These are phyloP conservation scores for Podarcis muralis DNA, from an alignment of 2,113 vertebrate species.

Conservation along the genomic window DNA sequence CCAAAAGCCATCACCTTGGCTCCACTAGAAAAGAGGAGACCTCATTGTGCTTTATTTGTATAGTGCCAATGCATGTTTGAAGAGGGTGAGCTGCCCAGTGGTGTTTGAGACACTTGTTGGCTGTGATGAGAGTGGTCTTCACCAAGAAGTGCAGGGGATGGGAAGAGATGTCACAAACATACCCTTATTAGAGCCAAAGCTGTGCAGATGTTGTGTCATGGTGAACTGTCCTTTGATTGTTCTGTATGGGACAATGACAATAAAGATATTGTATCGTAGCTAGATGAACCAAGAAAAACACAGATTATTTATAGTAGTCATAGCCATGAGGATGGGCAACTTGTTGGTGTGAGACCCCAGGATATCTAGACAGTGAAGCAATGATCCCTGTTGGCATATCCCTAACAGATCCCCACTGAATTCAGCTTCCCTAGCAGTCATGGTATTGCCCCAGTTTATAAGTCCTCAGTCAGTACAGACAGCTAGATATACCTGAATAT, in stretches of 20 bases:
- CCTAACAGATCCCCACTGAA: too few species aligned
- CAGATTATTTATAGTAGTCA: not conserved
- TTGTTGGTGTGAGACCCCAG: not conserved
- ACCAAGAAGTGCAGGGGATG: too few species aligned
- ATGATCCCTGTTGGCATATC: not conserved
- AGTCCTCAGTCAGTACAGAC: not conserved
- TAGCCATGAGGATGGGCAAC: not conserved
- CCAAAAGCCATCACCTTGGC: not conserved
- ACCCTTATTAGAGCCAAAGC: not conserved
- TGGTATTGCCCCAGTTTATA: not conserved
- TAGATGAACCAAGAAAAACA: not conserved
- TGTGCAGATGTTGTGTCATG: not conserved
- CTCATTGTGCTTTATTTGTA: not conserved
- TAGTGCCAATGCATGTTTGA: not conserved
- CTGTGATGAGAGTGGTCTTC: not conserved
- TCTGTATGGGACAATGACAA: too few species aligned
- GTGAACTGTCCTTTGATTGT: too few species aligned
- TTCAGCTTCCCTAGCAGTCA: not conserved
- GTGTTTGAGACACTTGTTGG: not conserved
- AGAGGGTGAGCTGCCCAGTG: not conserved
- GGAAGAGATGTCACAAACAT: not conserved
- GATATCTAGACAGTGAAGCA: not conserved
- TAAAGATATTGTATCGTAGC: too few species aligned
- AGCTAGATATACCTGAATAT: not conserved
- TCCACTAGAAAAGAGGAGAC: not conserved